phyloP scores from a whole-genome alignment of 2,113 vertebrate genomes.

The Sphaerodactylus townsendi region DNA sequence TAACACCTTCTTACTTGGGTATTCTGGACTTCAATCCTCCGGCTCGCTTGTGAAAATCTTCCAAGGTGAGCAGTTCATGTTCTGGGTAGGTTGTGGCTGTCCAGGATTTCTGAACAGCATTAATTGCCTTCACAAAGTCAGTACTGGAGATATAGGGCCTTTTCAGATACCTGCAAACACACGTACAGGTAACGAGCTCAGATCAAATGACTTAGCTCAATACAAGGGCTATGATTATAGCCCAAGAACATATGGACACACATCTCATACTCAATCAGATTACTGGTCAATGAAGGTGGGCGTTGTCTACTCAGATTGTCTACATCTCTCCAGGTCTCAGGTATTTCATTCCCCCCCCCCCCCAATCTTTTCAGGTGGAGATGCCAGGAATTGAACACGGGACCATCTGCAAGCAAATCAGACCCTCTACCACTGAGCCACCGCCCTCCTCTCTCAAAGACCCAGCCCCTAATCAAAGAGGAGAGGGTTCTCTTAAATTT shows the following conservation, averaged over 20 bases:
- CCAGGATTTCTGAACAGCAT: slow-evolving; percentile 87
- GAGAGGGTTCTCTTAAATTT: too few relatives aligned
- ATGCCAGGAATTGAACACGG: too few relatives aligned
- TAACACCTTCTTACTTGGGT: slow-evolving; percentile 71
- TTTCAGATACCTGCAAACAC: slow-evolving; percentile 72
- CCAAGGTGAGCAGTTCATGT: slow-evolving; percentile 77
- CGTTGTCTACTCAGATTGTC: too few relatives aligned
- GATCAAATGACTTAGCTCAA: not conserved
- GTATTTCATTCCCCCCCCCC: too few relatives aligned
- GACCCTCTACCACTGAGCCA: too few relatives aligned
- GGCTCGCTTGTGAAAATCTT: slow-evolving; percentile 80
- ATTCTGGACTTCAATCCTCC: slow-evolving; percentile 78
- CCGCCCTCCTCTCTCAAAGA: too few relatives aligned
- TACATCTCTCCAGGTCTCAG: too few relatives aligned
- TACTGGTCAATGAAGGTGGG: too few relatives aligned
- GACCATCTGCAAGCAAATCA: too few relatives aligned
- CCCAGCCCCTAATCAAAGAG: too few relatives aligned
- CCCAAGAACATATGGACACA: not conserved
- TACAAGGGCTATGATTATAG: not conserved
- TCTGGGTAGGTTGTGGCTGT: slow-evolving; percentile 82
- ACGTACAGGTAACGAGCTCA: not conserved
- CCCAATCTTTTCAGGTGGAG: too few relatives aligned
- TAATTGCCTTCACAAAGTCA: slow-evolving; percentile 85
- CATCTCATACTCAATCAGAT: too few relatives aligned
- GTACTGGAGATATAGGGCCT: slow-evolving; percentile 75